These are phyloP conservation scores for Pseudobourletiella spinata DNA, from an alignment of 1,140 invertebrate genomes.

Conservation along the genomic window DNA sequence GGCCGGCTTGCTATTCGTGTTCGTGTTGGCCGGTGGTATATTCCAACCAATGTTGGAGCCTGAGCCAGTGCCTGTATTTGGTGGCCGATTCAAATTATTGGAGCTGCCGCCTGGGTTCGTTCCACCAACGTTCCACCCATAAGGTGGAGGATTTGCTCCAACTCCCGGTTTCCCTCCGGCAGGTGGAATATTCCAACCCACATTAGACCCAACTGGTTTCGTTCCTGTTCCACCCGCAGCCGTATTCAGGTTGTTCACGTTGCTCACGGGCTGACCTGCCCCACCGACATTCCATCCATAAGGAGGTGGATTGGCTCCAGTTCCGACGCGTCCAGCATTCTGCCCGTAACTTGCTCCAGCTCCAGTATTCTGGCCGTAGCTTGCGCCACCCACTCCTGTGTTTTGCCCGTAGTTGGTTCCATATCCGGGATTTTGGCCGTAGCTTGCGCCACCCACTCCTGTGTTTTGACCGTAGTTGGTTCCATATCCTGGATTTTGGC, in stretches of 20 bases:
- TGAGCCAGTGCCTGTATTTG: background rate
- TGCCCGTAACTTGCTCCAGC: background rate
- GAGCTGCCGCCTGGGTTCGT: background rate
- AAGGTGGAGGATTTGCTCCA: background rate
- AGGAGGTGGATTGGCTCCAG: conserved; percentile 11
- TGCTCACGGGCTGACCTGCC: background rate
- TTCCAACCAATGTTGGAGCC: background rate
- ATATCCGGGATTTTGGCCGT: background rate
- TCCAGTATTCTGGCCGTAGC: background rate
- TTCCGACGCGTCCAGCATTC: conserved; percentile 1
- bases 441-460: no score
- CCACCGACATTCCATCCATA: conserved; percentile 4
- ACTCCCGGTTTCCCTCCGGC: background rate
- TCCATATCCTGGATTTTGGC: conserved; percentile 10
- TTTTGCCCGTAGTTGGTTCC: background rate
- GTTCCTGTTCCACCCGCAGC: background rate
- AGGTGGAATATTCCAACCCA: conserved; percentile 29
- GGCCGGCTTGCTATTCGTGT: background rate
- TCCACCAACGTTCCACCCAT: conserved; percentile 12
- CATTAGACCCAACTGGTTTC: conserved; percentile 17
- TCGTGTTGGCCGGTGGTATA: background rate
- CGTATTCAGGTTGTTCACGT: conserved; percentile 15
- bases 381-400: conserved; percentile 18
- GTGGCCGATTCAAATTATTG: background rate
- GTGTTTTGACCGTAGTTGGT: conserved; percentile 1